phyloP scores from a whole-genome alignment of 2,113 vertebrate species.

The Corythornis cristatus region DNA sequence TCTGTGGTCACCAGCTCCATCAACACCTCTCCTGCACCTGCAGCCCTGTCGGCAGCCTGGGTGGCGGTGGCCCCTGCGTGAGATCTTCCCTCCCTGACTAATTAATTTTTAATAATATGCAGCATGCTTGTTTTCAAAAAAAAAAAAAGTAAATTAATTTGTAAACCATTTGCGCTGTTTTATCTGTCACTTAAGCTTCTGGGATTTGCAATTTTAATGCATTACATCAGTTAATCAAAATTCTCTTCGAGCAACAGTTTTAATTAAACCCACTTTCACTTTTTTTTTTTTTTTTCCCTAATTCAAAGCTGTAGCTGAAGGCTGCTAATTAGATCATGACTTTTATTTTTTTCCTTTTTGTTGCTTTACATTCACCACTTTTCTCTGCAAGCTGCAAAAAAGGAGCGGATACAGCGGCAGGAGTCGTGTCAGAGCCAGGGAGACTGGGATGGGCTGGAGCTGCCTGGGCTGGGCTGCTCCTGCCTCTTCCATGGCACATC shows the following conservation, averaged over 20 bases:
- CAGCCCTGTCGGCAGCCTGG: neutral
- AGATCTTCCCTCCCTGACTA: neutral
- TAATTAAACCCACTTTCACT: conserved; percentile 52
- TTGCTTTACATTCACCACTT: neutral
- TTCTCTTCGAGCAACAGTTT: conserved; percentile 47
- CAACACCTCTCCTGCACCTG: rapidly evolving
- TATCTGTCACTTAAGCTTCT: conserved; percentile 30
- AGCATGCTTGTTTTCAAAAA: neutral
- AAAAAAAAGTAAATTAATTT: conserved; percentile 18
- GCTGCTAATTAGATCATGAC: neutral
- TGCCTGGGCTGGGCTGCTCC: neutral
- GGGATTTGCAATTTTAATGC: conserved; percentile 44
- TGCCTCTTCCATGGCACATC: neutral
- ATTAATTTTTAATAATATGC: neutral
- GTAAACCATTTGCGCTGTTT: conserved; percentile 42
- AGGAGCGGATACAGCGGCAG: neutral
- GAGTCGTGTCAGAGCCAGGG: neutral
- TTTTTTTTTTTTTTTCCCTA: neutral
- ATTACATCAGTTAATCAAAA: conserved; percentile 58
- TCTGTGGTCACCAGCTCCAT: neutral
- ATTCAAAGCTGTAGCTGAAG: neutral
- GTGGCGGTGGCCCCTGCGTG: rapidly evolving
- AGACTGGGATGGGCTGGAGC: neutral
- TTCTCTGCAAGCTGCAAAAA: neutral
- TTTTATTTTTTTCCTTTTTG: neutral